These are phyloP conservation scores for Leptopilina myrica DNA, from an alignment of 2,888 invertebrate genomes.

Conservation along the genomic window DNA sequence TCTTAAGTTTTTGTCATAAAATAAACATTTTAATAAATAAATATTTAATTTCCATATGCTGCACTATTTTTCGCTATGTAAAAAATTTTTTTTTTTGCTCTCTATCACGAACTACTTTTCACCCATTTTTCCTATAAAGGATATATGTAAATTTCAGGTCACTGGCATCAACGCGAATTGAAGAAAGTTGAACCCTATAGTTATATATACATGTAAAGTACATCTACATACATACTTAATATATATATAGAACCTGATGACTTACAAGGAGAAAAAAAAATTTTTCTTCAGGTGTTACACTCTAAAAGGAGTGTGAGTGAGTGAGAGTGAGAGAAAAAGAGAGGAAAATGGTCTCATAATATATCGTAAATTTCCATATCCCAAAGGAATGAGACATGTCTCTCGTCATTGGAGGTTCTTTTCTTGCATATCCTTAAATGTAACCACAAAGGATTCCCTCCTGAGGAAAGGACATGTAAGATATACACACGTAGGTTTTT, in stretches of 20 bases:
- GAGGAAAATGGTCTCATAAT: not conserved
- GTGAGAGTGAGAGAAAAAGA: no score
- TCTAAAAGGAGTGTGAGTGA: no score
- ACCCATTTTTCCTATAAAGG: conserved; percentile 57
- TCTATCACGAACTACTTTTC: conserved; percentile 38
- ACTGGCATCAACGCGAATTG: conserved; percentile 55
- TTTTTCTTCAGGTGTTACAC: conserved; percentile 10
- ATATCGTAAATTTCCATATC: conserved; percentile 31
- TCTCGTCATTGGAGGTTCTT: conserved; percentile 32
- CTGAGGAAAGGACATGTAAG: conserved; percentile 15
- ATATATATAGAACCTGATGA: not conserved
- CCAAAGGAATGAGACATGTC: conserved; percentile 21
- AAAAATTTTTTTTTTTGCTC: conserved; percentile 6
- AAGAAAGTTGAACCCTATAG: not conserved
- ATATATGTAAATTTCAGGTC: conserved; percentile 65
- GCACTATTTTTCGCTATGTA: not conserved
- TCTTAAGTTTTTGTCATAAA: no score
- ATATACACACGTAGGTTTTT: conserved; percentile 2
- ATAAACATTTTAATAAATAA: no score
- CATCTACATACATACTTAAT: not conserved
- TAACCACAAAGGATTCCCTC: conserved; percentile 7
- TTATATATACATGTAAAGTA: not conserved
- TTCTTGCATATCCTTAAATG: not conserved
- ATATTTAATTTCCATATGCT: conserved; percentile 7
- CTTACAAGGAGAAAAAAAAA: not conserved